phyloP scores from a whole-genome alignment of 1,140 invertebrate species.

The Cydia pomonella region DNA sequence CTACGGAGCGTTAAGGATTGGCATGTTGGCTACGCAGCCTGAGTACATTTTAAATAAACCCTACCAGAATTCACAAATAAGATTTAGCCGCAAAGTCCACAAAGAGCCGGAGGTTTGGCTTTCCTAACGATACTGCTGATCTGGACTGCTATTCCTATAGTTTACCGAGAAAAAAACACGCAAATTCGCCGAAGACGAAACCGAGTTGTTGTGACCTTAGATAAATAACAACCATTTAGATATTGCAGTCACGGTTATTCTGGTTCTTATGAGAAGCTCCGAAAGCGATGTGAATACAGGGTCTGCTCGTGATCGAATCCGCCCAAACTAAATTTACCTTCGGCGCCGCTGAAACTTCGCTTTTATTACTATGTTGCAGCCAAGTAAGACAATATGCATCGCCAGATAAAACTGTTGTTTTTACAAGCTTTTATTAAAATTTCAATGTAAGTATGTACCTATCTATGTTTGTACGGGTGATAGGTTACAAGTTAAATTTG shows the following conservation, averaged over 20 bases:
- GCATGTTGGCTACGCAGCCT: too few relatives aligned
- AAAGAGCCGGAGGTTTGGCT: not conserved
- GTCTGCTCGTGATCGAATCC: not conserved
- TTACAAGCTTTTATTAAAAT: too few relatives aligned
- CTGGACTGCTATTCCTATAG: not conserved
- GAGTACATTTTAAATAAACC: not conserved
- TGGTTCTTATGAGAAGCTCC: not conserved
- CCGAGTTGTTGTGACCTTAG: not conserved
- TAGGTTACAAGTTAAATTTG: too few relatives aligned
- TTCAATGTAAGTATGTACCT: too few relatives aligned
- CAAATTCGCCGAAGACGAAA: not conserved
- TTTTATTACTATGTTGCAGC: conserved; percentile 6
- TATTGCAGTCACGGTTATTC: not conserved
- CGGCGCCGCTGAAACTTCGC: conserved; percentile 3
- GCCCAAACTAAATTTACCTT: conserved; percentile 14
- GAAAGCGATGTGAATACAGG: not conserved
- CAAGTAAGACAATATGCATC: not conserved
- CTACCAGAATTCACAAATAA: not conserved
- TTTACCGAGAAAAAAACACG: not conserved
- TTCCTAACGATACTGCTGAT: conserved; percentile 7
- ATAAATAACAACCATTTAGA: not conserved
- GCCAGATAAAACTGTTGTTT: not conserved
- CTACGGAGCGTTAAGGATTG: too few relatives aligned
- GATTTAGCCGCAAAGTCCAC: not conserved
- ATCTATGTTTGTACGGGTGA: too few relatives aligned